Conservation (phyloP, 2,888 invertebrate genomes). For the Calliphora vomitoria region DNA sequence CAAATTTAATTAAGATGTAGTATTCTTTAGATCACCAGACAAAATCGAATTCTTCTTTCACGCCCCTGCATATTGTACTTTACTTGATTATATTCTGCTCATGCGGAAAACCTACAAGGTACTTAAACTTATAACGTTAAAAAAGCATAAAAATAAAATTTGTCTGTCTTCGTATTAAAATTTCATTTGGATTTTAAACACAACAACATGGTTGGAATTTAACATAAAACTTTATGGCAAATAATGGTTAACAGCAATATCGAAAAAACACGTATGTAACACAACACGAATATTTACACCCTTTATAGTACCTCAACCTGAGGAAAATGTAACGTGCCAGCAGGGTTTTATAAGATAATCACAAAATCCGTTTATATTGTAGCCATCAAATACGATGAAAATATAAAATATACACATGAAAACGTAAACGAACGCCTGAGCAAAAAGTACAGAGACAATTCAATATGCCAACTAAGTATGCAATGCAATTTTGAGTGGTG, state of each 20-base stretch:
- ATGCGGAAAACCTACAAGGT: slow-evolving; percentile 37
- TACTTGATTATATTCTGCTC: slow-evolving; percentile 24
- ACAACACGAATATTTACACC: slow-evolving; percentile 11
- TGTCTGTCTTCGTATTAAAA: slow-evolving; percentile 53
- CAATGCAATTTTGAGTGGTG: slow-evolving; percentile 66
- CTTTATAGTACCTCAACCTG: no score
- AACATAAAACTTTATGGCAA: slow-evolving; percentile 57
- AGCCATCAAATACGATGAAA: slow-evolving; percentile 44
- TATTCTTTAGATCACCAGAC: no score
- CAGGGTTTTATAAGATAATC: slow-evolving; percentile 70
- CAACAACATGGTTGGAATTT: slow-evolving; percentile 43
- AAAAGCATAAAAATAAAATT: slow-evolving; percentile 41
- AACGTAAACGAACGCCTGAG: background rate
- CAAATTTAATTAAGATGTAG: no score
- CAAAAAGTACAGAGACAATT: slow-evolving; percentile 48
- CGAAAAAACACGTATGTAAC: background rate
- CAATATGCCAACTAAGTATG: slow-evolving; percentile 66
- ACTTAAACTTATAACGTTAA: background rate
- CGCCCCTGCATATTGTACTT: background rate
- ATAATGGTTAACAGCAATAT: slow-evolving; percentile 48
- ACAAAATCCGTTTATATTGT: slow-evolving; percentile 71
- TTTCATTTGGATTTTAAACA: slow-evolving; percentile 62
- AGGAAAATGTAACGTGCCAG: slow-evolving; percentile 47
- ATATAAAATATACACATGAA: slow-evolving; percentile 16
- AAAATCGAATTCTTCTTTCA: background rate